A percentile compares a stretch with the other conserved stretches of the same genome.
These are phyloP conservation scores for Onthophagus sagittarius DNA, from an alignment of 2,888 invertebrate genomes.

Conservation along the genomic window DNA sequence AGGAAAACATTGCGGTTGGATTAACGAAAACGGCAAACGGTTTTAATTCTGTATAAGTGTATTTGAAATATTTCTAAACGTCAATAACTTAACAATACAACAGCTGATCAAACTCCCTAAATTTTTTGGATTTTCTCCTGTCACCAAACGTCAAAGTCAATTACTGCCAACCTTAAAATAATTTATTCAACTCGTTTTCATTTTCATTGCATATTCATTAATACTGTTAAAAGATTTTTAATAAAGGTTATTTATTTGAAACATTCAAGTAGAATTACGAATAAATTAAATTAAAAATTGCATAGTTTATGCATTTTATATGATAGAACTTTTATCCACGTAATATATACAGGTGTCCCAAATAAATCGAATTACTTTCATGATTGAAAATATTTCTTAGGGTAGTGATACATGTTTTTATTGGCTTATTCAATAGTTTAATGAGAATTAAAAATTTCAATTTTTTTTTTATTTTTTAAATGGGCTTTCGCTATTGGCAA, in stretches of 20 bases:
- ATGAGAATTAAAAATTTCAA: too few species aligned
- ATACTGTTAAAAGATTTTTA: too few species aligned
- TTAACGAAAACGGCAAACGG: neutral
- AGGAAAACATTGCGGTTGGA: neutral
- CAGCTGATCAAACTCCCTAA: conserved; percentile 32
- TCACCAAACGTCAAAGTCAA: neutral
- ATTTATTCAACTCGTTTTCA: too few species aligned
- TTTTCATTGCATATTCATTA: too few species aligned
- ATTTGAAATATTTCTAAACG: conserved; percentile 25
- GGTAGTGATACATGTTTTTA: too few species aligned
- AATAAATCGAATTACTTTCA: too few species aligned
- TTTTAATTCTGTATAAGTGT: neutral
- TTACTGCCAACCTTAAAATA: neutral
- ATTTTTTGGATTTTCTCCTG: neutral
- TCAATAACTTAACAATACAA: conserved; percentile 28
- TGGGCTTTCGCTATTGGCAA: too few species aligned
- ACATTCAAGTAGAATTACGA: neutral
- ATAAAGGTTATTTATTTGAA: too few species aligned
- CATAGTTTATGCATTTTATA: neutral
- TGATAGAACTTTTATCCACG: neutral
- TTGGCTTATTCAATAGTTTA: too few species aligned
- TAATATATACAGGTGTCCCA: neutral
- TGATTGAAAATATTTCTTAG: too few species aligned
- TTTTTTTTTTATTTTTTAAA: too few species aligned
- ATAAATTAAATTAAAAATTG: neutral